Conservation (phyloP, 2,113 vertebrate species). For the Festucalex cinctus region DNA sequence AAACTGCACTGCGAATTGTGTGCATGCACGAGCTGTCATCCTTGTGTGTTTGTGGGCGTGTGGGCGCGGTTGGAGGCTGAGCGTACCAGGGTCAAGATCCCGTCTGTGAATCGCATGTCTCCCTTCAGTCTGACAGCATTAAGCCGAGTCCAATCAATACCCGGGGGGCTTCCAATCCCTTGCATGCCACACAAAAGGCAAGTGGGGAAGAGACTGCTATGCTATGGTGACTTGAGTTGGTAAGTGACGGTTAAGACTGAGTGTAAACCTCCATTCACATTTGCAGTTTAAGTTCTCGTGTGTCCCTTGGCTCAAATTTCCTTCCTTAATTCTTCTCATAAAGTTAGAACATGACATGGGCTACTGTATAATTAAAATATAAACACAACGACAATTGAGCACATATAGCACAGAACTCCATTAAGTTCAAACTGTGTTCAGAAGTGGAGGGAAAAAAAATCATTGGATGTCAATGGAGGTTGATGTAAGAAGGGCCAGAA, state of each 20-base stretch:
- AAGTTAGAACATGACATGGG: too few relatives aligned
- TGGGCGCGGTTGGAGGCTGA: conserved; percentile 31
- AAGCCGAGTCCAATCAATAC: conserved; percentile 64
- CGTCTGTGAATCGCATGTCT: conserved; percentile 62
- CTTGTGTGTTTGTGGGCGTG: conserved; percentile 3
- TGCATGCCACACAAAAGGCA: conserved; percentile 32
- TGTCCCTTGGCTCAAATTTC: conserved; percentile 9
- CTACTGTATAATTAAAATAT: too few relatives aligned
- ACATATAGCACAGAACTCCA: too few relatives aligned
- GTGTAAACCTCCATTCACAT: conserved; percentile 13
- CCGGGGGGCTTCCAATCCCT: conserved; percentile 43
- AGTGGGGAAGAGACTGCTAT: conserved; percentile 23
- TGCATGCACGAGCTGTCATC: not conserved
- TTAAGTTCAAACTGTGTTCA: too few relatives aligned
- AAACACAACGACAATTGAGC: too few relatives aligned
- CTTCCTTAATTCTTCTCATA: not conserved
- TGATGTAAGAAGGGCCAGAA: too few relatives aligned
- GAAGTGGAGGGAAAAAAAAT: too few relatives aligned
- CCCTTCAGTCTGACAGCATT: conserved; percentile 59
- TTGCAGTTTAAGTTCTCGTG: conserved; percentile 13
- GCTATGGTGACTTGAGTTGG: conserved; percentile 28
- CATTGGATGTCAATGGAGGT: too few relatives aligned
- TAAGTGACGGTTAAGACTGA: conserved; percentile 7
- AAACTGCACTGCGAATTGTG: conserved; percentile 1
- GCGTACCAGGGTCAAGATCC: conserved; percentile 35